Conservation (phyloP, 2,888 invertebrate species). For the Aspidiotus rigidus region DNA sequence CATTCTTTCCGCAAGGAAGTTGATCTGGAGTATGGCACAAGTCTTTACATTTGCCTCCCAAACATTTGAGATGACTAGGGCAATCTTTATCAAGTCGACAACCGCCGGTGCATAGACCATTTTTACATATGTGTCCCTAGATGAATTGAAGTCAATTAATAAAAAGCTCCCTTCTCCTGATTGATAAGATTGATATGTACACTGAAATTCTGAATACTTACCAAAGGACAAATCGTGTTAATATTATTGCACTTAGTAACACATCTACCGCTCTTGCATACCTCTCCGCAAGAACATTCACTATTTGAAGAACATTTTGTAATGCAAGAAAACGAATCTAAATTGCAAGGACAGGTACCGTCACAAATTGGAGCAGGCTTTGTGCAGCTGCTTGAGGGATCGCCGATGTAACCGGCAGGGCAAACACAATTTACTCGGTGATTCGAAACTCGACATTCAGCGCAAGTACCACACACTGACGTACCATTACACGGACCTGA, state of each 20-base stretch:
- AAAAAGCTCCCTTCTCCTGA: too few relatives aligned
- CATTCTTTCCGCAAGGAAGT: slow-evolving; percentile 68
- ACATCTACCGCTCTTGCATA: slow-evolving; percentile 64
- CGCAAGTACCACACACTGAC: slow-evolving; percentile 71
- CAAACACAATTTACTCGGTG: slow-evolving; percentile 82
- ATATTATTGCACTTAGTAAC: slow-evolving; percentile 57
- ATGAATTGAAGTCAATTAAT: background rate
- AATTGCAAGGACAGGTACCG: slow-evolving; percentile 69
- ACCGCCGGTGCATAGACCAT: slow-evolving; percentile 65
- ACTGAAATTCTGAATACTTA: slow-evolving; percentile 37
- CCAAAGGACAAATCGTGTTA: slow-evolving; percentile 54
- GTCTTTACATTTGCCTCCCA: slow-evolving; percentile 67
- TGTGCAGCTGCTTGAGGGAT: slow-evolving; percentile 68
- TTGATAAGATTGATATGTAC: background rate
- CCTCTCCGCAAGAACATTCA: slow-evolving; percentile 74
- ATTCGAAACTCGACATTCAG: slow-evolving; percentile 69
- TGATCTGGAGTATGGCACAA: slow-evolving; percentile 57
- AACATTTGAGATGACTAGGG: slow-evolving; percentile 64
- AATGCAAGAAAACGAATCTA: slow-evolving; percentile 63
- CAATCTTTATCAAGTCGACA: slow-evolving; percentile 75
- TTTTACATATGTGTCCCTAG: slow-evolving; percentile 65
- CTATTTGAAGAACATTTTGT: slow-evolving; percentile 55
- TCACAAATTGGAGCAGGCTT: slow-evolving; percentile 64
- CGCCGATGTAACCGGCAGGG: slow-evolving; percentile 67
- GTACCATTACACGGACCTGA: slow-evolving; percentile 67